Base-by-base conservation (phyloP, 1,140 invertebrate species). In the Saxidomus purpurata region DNA sequence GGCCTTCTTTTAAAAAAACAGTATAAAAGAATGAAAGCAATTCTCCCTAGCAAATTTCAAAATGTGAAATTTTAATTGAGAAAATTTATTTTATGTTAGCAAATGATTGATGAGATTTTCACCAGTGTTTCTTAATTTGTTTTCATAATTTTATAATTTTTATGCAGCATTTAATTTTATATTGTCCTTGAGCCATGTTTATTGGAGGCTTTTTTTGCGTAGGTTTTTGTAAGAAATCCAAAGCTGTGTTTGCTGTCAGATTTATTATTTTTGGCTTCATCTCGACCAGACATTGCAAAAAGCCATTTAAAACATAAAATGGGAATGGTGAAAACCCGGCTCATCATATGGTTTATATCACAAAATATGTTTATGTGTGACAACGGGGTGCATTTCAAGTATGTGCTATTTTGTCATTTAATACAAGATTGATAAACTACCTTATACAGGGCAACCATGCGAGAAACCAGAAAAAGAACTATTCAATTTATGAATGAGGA, bases 361-460 rank as follows among this genome's bases (percentile, higher is more conserved):
- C 19, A 63, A 63, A 63, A 63, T 49, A 49, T 52, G 47, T 52
- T 52, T 55, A 79, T 38, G 47, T 79, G 9, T 76, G 38, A 76
- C 71, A 76, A 36, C 47, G 28, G 76, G 76, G 47, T 79, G 76
- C 76, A 79, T 55, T 49, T 79, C 34, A 36, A 55, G 76, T 79
- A 36, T 55, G n/a, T n/a, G 28, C 28, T 52, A 36, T 52, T 52
- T 79, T 49, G 76, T 79, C 47, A 55, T 79, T 79, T 59, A 55
- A 79, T 79, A 79, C 76, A 79, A 55, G 49, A 19, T 52, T 79
- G 76, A 79, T 79, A 79, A 79, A 79, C 36, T 55, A 52, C 31
- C 43, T 49, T n/a, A 76, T 34, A 4, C 38, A 13, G 28, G 36
- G 36, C 28, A 79, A 55, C 47, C 47, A 79, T 52, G 76, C 76